A percentile compares a stretch with the other conserved stretches of the same genome.
Evolutionary conservation across 2,888 invertebrate species (phyloP).

Genomic region (Clepsis dumicolana): DNA sequence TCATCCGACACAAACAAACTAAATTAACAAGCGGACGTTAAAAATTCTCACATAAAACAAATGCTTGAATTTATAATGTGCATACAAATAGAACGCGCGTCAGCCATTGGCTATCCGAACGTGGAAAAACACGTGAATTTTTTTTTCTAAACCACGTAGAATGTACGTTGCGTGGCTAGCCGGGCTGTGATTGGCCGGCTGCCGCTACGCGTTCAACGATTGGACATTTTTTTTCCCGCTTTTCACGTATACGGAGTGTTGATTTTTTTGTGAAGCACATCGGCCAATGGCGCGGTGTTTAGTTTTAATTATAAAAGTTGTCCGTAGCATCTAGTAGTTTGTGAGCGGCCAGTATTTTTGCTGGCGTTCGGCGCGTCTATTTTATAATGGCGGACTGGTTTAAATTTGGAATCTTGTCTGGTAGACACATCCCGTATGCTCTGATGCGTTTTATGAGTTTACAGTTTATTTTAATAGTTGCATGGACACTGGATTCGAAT

Average conservation of each 20-base stretch:
- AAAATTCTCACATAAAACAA: conserved; percentile 62
- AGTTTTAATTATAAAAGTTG: conserved; percentile 82
- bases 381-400: conserved; percentile 36
- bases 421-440: conserved; percentile 56
- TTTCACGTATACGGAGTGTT: conserved; percentile 79
- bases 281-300: conserved; percentile 75
- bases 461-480: conserved; percentile 54
- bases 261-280: conserved; percentile 75
- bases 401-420: conserved; percentile 46
- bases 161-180: conserved; percentile 72
- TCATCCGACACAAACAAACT: conserved; percentile 20
- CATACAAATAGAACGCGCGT: conserved; percentile 59
- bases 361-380: conserved; percentile 43
- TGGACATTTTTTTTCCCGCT: conserved; percentile 81
- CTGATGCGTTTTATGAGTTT: conserved; percentile 53
- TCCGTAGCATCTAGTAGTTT: conserved; percentile 47
- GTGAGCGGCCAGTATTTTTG: conserved; percentile 56
- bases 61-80: conserved; percentile 71
- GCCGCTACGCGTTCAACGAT: conserved; percentile 63
- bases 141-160: conserved; percentile 81
- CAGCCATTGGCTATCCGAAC: conserved; percentile 75
- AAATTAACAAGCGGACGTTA: conserved; percentile 45
- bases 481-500: conserved; percentile 44
- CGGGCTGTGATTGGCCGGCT: conserved; percentile 69
- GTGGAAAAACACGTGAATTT: conserved; percentile 84